phyloP scores from a whole-genome alignment of 2,113 vertebrate genomes.

The Gorsachius goisagi region DNA sequence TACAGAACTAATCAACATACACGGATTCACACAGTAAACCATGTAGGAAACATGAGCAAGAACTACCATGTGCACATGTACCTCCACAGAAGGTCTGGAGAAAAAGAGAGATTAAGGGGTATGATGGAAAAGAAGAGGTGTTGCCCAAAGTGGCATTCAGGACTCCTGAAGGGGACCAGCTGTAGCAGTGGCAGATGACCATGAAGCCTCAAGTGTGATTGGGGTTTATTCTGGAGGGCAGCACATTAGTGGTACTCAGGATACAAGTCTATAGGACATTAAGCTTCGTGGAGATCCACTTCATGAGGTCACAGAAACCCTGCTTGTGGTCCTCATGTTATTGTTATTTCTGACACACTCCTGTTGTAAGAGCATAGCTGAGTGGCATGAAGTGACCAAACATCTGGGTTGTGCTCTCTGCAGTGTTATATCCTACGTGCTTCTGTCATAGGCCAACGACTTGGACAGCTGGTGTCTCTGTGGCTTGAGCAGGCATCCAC shows the following conservation, averaged over 20 bases:
- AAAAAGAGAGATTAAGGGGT: background rate
- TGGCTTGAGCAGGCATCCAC: background rate
- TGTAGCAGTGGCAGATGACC: background rate
- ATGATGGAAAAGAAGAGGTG: background rate
- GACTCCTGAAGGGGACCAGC: background rate
- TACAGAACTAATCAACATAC: background rate
- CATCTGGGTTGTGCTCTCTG: background rate
- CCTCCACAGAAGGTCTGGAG: background rate
- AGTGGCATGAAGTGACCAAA: background rate
- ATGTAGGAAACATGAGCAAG: background rate
- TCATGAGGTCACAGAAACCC: background rate
- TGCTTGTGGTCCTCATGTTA: background rate
- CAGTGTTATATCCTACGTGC: background rate
- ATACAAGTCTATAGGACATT: background rate
- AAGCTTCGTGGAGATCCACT: background rate
- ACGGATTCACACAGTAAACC: background rate
- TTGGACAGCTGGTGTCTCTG: background rate
- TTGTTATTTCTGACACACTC: background rate
- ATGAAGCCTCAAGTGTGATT: background rate
- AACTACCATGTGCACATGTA: background rate
- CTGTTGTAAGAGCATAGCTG: background rate
- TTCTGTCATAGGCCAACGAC: background rate
- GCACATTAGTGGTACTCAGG: background rate
- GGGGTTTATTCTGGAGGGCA: background rate
- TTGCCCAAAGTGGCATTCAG: background rate